Evolutionary conservation across 30 jellyfish, hydroid and myxozoan species (phyloP).

Genomic region (Calvadosia cruxmelitensis): DNA sequence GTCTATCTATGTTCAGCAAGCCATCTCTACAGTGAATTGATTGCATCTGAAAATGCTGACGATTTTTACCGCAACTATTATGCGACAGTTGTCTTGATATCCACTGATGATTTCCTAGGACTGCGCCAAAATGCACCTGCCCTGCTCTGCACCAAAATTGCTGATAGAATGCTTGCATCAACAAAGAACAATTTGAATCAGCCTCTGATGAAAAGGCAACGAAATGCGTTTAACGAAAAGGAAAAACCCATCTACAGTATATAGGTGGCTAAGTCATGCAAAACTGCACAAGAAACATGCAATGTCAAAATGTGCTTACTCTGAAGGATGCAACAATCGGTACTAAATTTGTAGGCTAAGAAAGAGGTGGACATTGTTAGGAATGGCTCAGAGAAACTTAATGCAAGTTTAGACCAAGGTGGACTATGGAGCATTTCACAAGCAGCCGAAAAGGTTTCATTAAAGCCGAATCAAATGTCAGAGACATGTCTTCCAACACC

Average conservation of each 20-base stretch:
- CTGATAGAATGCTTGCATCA: slow-evolving; percentile 6
- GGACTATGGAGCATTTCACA: slow-evolving; percentile 6
- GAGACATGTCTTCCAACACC: slow-evolving; percentile 1
- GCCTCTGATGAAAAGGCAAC: slow-evolving; percentile 7
- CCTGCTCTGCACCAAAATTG: slow-evolving; percentile 9
- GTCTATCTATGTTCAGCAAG: no score
- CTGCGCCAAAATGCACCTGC: slow-evolving; percentile 7
- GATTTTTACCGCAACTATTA: slow-evolving; percentile 4
- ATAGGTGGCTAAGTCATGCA: slow-evolving; percentile 1
- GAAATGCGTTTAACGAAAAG: not conserved
- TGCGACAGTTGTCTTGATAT: not conserved
- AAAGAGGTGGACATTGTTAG: slow-evolving; percentile 2
- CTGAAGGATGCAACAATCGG: slow-evolving; percentile 3
- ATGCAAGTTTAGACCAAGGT: slow-evolving; percentile 5
- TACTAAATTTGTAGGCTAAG: slow-evolving; percentile 1
- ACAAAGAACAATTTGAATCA: not conserved
- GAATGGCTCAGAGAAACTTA: slow-evolving; percentile 2
- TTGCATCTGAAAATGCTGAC: slow-evolving; percentile 17
- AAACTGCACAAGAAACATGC: slow-evolving; percentile 13
- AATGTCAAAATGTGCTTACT: not conserved
- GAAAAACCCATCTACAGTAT: slow-evolving; percentile 1
- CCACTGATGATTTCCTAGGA: slow-evolving; percentile 4
- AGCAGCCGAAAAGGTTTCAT: slow-evolving; percentile 10
- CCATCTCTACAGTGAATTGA: not conserved
- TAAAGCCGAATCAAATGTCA: slow-evolving; percentile 2